phyloP scores from a whole-genome alignment of 2,888 invertebrate species.

The Eilema caniola region DNA sequence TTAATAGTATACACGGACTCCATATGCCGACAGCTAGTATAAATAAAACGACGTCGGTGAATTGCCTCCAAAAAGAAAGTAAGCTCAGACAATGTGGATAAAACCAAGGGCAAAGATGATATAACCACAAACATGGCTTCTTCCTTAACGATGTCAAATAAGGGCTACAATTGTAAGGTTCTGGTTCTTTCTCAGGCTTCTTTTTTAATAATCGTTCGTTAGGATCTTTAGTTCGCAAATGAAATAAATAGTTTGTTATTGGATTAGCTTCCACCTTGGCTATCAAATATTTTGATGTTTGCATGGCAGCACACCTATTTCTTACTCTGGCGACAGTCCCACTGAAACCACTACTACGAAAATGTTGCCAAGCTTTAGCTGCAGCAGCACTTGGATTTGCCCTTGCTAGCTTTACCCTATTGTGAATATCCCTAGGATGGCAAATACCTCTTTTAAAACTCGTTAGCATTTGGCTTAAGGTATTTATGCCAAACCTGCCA shows the following conservation, averaged over 20 bases:
- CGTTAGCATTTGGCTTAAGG: slow-evolving; percentile 15
- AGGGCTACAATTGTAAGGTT: slow-evolving; percentile 55
- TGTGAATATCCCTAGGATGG: slow-evolving; percentile 25
- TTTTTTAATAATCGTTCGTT: slow-evolving; percentile 20
- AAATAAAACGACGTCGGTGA: slow-evolving; percentile 60
- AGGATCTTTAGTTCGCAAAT: slow-evolving; percentile 27
- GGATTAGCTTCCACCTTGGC: slow-evolving; percentile 21
- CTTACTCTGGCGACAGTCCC: slow-evolving; percentile 21
- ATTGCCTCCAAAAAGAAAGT: slow-evolving; percentile 57
- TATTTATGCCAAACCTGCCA: slow-evolving; percentile 24
- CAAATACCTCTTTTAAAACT: neutral
- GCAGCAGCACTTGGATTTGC: neutral
- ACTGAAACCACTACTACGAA: slow-evolving; percentile 5
- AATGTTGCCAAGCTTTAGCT: slow-evolving; percentile 9
- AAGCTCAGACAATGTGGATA: slow-evolving; percentile 65
- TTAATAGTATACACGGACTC: slow-evolving; percentile 67
- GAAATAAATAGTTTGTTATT: slow-evolving; percentile 31
- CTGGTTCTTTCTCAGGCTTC: slow-evolving; percentile 25
- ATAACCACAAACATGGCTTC: slow-evolving; percentile 58
- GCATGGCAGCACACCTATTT: slow-evolving; percentile 24
- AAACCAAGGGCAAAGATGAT: slow-evolving; percentile 64
- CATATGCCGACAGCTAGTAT: slow-evolving; percentile 66
- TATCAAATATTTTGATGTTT: neutral
- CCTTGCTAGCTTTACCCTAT: neutral
- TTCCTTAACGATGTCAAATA: slow-evolving; percentile 63